Evolutionary conservation across 2,113 vertebrate species (phyloP).

Genomic region (Syngnathoides biaculeatus): DNA sequence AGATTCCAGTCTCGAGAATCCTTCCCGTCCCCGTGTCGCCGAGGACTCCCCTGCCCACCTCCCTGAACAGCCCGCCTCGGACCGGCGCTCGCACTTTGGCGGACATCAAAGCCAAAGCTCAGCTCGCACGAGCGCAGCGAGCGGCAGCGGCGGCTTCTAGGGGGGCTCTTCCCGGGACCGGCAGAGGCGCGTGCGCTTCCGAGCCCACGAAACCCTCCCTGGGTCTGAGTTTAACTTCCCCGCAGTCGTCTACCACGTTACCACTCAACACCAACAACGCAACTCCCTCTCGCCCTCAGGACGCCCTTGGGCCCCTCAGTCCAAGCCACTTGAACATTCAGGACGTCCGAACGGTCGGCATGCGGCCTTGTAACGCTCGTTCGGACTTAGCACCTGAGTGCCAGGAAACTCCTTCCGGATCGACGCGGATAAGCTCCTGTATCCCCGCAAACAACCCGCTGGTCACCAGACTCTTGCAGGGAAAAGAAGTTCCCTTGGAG

Average conservation of each 20-base stretch:
- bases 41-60: conserved; percentile 76
- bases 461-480: conserved; percentile 91
- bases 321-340: conserved; percentile 17
- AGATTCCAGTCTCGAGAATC: conserved; percentile 90
- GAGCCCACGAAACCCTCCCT: conserved; percentile 57
- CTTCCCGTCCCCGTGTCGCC: conserved; percentile 80
- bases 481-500: conserved; percentile 88
- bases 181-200: conserved; percentile 75
- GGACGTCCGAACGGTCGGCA: background rate
- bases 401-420: conserved; percentile 32
- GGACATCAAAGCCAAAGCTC: conserved; percentile 96
- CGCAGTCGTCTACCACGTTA: conserved; percentile 24
- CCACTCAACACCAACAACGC: conserved; percentile 39
- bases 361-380: conserved; percentile 10
- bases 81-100: conserved; percentile 92
- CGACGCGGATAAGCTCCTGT: conserved; percentile 72
- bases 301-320: conserved; percentile 28
- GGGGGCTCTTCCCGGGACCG: conserved; percentile 77
- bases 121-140: conserved; percentile 86
- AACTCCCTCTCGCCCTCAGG: conserved; percentile 34
- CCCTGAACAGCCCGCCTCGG: conserved; percentile 80
- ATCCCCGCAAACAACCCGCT: conserved; percentile 93
- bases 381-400: conserved; percentile 30
- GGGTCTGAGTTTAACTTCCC: conserved; percentile 44
- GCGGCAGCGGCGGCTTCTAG: conserved; percentile 72